Percentiles rank a stretch among this genome's conserved stretches.
Conservation (phyloP, 2,888 invertebrate genomes). For the Petrolisthes cinctipes region DNA sequence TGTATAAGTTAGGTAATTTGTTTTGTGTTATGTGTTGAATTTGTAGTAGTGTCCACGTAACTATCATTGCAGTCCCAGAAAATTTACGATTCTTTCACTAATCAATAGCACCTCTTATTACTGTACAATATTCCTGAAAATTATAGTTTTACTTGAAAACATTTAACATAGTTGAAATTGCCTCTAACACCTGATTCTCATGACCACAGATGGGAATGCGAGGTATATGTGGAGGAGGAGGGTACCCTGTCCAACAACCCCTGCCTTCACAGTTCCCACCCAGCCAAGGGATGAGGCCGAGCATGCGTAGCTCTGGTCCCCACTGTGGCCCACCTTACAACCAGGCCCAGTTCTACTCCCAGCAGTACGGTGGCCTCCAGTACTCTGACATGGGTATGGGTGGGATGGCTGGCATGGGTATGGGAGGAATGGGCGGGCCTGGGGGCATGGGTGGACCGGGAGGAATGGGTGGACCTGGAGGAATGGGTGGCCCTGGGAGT, state of each 20-base stretch:
- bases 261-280: conserved; percentile 70
- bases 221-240: conserved; percentile 52
- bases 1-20: too few relatives aligned
- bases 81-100: too few relatives aligned
- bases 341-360: conserved; percentile 69
- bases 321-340: conserved; percentile 64
- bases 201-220: conserved; percentile 59
- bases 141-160: too few relatives aligned
- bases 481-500: conserved; percentile 64
- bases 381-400: conserved; percentile 66
- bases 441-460: conserved; percentile 65
- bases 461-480: conserved; percentile 42
- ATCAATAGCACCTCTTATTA: too few relatives aligned
- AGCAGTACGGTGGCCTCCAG: conserved; percentile 65
- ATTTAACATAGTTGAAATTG: too few relatives aligned
- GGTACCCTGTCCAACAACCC: conserved; percentile 65
- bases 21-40: too few relatives aligned
- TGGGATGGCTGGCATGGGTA: conserved; percentile 65
- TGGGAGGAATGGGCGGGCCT: conserved; percentile 62
- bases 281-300: conserved; percentile 68
- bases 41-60: too few relatives aligned
- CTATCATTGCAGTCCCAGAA: too few relatives aligned
- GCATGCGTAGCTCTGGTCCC: conserved; percentile 63
- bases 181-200: too few relatives aligned
- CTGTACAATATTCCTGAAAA: too few relatives aligned